Evolutionary conservation across 2,113 vertebrate species (phyloP).

Genomic region (Pipa parva): DNA sequence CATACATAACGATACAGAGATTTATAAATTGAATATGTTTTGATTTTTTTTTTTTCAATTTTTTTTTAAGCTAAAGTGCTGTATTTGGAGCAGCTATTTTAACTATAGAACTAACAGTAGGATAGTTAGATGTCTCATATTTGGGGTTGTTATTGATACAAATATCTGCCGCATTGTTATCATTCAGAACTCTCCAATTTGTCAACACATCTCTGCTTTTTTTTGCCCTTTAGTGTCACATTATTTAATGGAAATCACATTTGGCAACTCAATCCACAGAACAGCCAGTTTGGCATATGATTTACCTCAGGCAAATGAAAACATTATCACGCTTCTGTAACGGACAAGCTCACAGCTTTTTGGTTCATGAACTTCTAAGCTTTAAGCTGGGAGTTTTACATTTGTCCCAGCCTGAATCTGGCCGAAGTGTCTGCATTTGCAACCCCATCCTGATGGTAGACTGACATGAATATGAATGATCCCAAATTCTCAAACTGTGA

Average conservation of each 20-base stretch:
- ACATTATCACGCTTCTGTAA: conserved; percentile 15
- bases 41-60: no score
- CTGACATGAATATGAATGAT: neutral
- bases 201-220: neutral
- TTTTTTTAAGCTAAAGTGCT: no score
- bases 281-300: neutral
- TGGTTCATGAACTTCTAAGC: conserved; percentile 23
- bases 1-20: no score
- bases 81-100: no score
- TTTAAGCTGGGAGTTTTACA: conserved; percentile 21
- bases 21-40: no score
- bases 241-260: conserved; percentile 20
- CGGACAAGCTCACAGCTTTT: conserved; percentile 16
- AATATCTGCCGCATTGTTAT: no score
- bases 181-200: neutral
- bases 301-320: conserved; percentile 14
- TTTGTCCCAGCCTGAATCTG: conserved; percentile 5
- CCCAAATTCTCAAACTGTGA: neutral
- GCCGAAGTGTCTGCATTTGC: conserved; percentile 2
- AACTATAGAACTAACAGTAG: no score
- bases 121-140: no score
- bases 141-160: no score
- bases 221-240: neutral
- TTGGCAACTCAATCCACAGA: neutral
- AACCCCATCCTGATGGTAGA: neutral